Percentiles rank a stretch among this genome's conserved stretches.
Conservation (phyloP, 2,888 invertebrate genomes). For the Heliconius erato region DNA sequence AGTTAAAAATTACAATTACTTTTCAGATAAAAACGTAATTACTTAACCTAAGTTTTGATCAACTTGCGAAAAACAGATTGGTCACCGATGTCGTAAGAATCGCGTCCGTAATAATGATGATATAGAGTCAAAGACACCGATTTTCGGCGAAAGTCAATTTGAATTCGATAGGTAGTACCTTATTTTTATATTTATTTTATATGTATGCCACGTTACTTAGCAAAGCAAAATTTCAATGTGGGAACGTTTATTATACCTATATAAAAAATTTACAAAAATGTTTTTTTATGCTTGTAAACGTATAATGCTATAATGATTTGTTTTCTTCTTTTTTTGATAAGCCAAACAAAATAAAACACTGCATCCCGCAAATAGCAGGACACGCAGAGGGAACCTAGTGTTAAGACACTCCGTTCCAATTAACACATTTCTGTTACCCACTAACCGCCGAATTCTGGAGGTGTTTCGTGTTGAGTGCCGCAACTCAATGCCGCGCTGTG, state of each 20-base stretch:
- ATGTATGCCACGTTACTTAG: slow-evolving; percentile 40
- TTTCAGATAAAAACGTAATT: background rate
- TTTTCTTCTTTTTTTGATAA: too few species aligned
- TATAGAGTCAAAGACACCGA: slow-evolving; percentile 44
- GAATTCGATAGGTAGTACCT: slow-evolving; percentile 39
- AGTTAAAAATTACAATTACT: background rate
- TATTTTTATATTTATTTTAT: slow-evolving; percentile 29
- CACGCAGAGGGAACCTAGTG: too few species aligned
- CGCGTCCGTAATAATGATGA: slow-evolving; percentile 33
- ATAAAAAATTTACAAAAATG: background rate
- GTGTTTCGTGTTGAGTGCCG: too few species aligned
- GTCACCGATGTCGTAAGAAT: slow-evolving; percentile 5
- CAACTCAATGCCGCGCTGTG: too few species aligned
- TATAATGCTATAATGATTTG: too few species aligned
- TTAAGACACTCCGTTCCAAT: too few species aligned
- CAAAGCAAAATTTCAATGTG: background rate
- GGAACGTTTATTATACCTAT: background rate
- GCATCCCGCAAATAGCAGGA: too few species aligned
- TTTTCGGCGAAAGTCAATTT: slow-evolving; percentile 46
- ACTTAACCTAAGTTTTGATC: background rate
- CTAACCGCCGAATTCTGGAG: too few species aligned
- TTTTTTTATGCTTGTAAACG: too few species aligned
- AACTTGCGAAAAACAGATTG: slow-evolving; percentile 25
- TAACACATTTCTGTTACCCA: too few species aligned
- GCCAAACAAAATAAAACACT: too few species aligned